A percentile compares a stretch with the other conserved stretches of the same genome.
Evolutionary conservation across 30 jellyfish, hydroid and myxozoan species (phyloP).

Genomic region (Morbakka virulenta): DNA sequence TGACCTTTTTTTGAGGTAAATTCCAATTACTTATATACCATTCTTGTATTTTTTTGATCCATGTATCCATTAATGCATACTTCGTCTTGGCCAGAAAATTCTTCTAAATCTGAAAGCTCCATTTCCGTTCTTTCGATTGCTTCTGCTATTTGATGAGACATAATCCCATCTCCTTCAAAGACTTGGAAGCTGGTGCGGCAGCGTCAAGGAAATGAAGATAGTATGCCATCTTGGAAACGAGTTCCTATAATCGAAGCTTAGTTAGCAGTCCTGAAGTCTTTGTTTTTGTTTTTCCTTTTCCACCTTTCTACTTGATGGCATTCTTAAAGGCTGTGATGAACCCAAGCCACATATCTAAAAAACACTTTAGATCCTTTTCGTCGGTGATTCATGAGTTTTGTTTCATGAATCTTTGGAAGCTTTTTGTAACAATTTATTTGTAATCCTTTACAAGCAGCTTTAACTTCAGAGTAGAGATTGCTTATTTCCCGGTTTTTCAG

Average conservation of each 20-base stretch:
- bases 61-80: no score
- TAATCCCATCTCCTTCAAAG: conserved; percentile 17
- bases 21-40: no score
- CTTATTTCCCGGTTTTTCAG: no score
- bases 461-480: no score
- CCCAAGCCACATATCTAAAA: no score
- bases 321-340: conserved; percentile 13
- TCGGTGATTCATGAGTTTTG: conserved; percentile 23
- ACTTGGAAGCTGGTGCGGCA: conserved; percentile 11
- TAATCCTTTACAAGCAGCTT: conserved; percentile 36
- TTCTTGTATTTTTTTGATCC: no score
- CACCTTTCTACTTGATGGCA: not conserved
- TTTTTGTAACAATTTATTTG: not conserved
- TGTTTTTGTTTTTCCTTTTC: conserved; percentile 5
- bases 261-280: conserved; percentile 24
- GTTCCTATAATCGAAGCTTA: no score
- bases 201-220: conserved; percentile 24
- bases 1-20: conserved; percentile 27
- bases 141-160: conserved; percentile 14
- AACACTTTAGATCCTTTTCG: conserved; percentile 8
- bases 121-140: not conserved
- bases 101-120: conserved; percentile 14
- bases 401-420: conserved; percentile 43
- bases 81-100: conserved; percentile 22
- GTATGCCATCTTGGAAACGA: not conserved